phyloP scores from a whole-genome alignment of 2,888 invertebrate species.

The Ophraella communa region DNA sequence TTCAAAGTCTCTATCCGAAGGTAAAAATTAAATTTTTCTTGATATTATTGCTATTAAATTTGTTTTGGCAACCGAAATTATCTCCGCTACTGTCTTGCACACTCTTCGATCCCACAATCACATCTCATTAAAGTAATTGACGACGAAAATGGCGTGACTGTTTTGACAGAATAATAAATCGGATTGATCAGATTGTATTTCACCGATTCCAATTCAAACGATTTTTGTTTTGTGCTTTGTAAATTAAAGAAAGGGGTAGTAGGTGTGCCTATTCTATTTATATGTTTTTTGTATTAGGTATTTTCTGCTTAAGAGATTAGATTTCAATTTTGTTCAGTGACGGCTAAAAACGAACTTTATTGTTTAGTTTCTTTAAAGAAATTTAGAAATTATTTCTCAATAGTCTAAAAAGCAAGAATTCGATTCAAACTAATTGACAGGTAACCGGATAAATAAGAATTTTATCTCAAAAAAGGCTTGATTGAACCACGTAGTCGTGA shows the following conservation, averaged over 20 bases:
- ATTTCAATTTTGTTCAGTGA: neutral
- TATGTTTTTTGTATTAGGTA: slow-evolving; percentile 1
- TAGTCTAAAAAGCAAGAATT: too few relatives aligned
- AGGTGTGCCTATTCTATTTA: neutral
- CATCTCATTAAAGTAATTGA: slow-evolving; percentile 60
- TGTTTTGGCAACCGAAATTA: neutral
- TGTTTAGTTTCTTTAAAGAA: too few relatives aligned
- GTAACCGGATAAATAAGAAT: too few relatives aligned
- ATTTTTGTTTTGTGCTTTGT: slow-evolving; percentile 47
- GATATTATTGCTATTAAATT: neutral
- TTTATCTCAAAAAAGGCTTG: too few relatives aligned
- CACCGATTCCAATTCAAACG: slow-evolving; percentile 49
- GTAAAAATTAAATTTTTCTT: too few relatives aligned
- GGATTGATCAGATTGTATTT: slow-evolving; percentile 60
- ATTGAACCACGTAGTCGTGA: too few relatives aligned
- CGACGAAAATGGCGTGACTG: slow-evolving; percentile 52
- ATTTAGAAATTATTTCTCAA: too few relatives aligned
- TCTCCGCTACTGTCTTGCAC: slow-evolving; percentile 18
- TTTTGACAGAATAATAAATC: slow-evolving; percentile 57
- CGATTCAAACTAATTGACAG: too few relatives aligned
- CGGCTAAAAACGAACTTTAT: too few relatives aligned
- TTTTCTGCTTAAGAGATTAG: neutral
- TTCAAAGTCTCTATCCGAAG: too few relatives aligned
- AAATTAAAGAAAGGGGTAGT: slow-evolving; percentile 27
- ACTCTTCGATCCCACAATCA: slow-evolving; percentile 47